Evolutionary conservation across 2,113 vertebrate genomes (phyloP).

Genomic region (Strigops habroptila): DNA sequence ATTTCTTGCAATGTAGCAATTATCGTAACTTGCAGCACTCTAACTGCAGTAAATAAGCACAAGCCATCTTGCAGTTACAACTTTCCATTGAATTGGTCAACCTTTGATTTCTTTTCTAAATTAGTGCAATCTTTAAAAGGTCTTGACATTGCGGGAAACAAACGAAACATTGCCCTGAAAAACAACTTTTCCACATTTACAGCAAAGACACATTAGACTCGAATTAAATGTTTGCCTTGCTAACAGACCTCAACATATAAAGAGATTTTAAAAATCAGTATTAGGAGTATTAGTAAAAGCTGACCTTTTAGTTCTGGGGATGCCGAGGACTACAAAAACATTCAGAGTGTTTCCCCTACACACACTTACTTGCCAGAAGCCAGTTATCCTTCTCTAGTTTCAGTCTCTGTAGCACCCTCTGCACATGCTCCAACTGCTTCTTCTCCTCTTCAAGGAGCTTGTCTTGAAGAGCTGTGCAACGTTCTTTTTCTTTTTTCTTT

Average conservation of each 20-base stretch:
- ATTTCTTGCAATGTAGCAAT: background rate
- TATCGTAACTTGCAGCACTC: background rate
- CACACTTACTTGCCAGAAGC: constrained; percentile 92
- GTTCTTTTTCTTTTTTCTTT: constrained; percentile 98
- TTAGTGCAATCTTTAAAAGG: background rate
- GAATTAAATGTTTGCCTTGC: background rate
- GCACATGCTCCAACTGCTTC: constrained; percentile 94
- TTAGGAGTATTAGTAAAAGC: background rate
- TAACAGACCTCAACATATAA: background rate
- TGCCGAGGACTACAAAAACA: background rate
- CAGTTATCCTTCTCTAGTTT: constrained; percentile 99
- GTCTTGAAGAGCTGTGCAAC: constrained; percentile 95
- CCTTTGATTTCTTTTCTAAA: background rate
- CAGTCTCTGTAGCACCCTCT: constrained; percentile 91
- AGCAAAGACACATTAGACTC: background rate
- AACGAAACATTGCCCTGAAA: background rate
- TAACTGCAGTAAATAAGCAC: background rate
- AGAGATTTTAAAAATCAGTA: background rate
- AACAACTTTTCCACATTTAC: background rate
- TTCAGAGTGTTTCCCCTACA: background rate
- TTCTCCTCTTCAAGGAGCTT: constrained; percentile 98
- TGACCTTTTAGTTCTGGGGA: background rate
- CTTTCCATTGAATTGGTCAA: background rate
- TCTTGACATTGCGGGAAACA: background rate
- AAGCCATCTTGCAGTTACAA: background rate